Evolutionary conservation across 2,888 invertebrate species (phyloP), one percentile per base, ranked within the genome.

Genomic region (Euplagia quadripunctaria): DNA sequence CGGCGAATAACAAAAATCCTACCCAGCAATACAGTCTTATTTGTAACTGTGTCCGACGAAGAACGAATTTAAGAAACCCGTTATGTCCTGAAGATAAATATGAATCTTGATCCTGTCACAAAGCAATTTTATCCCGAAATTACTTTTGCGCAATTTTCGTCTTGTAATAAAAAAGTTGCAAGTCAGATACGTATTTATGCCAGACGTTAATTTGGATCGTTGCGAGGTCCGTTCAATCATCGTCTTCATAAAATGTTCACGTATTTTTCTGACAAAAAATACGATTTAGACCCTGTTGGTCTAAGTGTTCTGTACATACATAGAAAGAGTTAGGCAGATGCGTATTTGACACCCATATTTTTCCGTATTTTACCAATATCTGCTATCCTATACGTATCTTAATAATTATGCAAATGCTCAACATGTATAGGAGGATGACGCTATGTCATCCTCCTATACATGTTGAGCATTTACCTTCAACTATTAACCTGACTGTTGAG

Each of bases 41-140:
- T 68, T 43, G 42, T 55, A 68, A 20, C 42, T 16, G 42, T 43
- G 43, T 58, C 52, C 42, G 16, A 68, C 61, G 61, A 61, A 12
- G 61, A 43, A 58, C 42, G 55, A 42, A 68, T 68, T 68, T 55
- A 55, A 68, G 52, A 68, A 68, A 58, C 68, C 52, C 55, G 68
- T 55, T 58, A 55, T 43, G 55, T 16, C 43, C 68, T 55, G 68
- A 68, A 55, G 68, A 55, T 43, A 42, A 55, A n/a, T n/a, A 52
- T 68, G 55, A 68, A 68, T 68, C 68, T 55, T 58, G n/a, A 68
- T 61, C 61, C 20, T 31, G 31, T 49, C n/a, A 52, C 16, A 41
- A 68, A 68, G 52, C 41, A 52, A 68, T 67, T 67, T 52, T 52
- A 41, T n/a, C 41, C 55, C 42, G 68, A 55, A 68, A 68, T 55